Conservation (phyloP, 2,888 invertebrate species). For the Galeopsomyia nigrocyanea region DNA sequence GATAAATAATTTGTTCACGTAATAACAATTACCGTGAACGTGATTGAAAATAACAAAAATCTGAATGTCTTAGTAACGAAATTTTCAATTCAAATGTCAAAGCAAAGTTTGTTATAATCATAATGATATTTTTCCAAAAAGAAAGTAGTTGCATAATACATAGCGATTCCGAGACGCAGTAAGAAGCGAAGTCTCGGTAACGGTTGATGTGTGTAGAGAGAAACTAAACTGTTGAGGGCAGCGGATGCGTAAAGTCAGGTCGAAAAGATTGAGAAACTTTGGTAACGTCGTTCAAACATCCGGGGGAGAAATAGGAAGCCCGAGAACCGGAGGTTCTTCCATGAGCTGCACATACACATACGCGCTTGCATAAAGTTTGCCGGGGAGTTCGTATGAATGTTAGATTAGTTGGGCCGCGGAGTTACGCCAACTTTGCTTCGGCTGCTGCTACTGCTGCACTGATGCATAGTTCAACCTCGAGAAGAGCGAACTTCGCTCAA, state of each 20-base stretch:
- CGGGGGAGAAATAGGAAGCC: slow-evolving; percentile 37
- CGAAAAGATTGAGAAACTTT: slow-evolving; percentile 44
- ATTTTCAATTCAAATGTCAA: too few relatives aligned
- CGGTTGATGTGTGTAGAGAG: too few relatives aligned
- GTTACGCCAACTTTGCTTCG: slow-evolving; percentile 62
- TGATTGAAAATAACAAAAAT: too few relatives aligned
- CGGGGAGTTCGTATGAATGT: slow-evolving; percentile 61
- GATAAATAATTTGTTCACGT: too few relatives aligned
- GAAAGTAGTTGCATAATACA: too few relatives aligned
- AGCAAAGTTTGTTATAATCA: too few relatives aligned
- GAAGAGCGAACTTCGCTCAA: slow-evolving; percentile 36
- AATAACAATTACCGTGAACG: too few relatives aligned
- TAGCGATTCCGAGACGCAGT: too few relatives aligned
- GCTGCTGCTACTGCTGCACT: slow-evolving; percentile 59
- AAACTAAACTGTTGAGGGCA: too few relatives aligned
- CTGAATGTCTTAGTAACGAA: too few relatives aligned
- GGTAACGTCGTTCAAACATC: slow-evolving; percentile 36
- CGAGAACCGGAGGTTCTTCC: slow-evolving; percentile 28
- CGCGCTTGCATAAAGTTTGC: slow-evolving; percentile 23
- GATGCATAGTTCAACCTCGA: slow-evolving; percentile 26
- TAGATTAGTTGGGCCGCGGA: slow-evolving; percentile 64
- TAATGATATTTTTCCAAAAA: too few relatives aligned
- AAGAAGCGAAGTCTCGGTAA: too few relatives aligned
- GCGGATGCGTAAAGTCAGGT: slow-evolving; percentile 19
- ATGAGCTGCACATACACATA: neutral